Evolutionary conservation across 2,888 invertebrate genomes (phyloP), one percentile per base, ranked within the genome.

Genomic region (Rhingia rostrata): DNA sequence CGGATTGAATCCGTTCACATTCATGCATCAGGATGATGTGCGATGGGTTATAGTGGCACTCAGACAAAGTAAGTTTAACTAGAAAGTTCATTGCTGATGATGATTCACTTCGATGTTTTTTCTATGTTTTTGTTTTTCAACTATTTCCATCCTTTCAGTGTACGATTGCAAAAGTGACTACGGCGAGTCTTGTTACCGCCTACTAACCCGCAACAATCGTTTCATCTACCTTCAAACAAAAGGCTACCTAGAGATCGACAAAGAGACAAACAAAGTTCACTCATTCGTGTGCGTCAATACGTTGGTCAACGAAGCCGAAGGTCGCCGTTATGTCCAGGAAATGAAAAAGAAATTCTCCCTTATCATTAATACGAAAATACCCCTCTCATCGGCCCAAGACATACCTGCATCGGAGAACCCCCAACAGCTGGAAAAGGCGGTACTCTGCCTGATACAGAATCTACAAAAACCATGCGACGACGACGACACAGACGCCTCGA

Each of bases 271-370:
- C 87, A 94, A 94, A 73, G 96, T 97, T 33, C 95, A 95, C 89
- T 96, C 97, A 83, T 97, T 97, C 91, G 95, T 97, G 45, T 97
- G 97, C 91, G 94, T 97, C 72, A 97, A 97, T 90, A 95, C 95
- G 78, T 92, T 96, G 69, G 93, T 95, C 22, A 94, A 94, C 85
- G 94, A 95, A 77, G 94, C 95, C 84, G 96, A 96, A 88, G 97
- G 97, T 9, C 92, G 93, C 81, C 92, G 93, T 77, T 93, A 95
- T 88, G 94, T 96, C 86, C 93, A 94, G 61, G 95, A 96, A 87
- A 97, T 97, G 96, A 96, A 96, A 89, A 93, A 93, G 82, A 94
- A 95, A 89, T 97, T 94, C 92, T 95, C 96, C 6, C 95, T 95
- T 0, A 93, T 95, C 77, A 93, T 94, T 10, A 93, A 94, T 87